These are phyloP conservation scores for Heteromyza rotundicornis DNA, from an alignment of 2,888 invertebrate genomes.

Conservation along the genomic window DNA sequence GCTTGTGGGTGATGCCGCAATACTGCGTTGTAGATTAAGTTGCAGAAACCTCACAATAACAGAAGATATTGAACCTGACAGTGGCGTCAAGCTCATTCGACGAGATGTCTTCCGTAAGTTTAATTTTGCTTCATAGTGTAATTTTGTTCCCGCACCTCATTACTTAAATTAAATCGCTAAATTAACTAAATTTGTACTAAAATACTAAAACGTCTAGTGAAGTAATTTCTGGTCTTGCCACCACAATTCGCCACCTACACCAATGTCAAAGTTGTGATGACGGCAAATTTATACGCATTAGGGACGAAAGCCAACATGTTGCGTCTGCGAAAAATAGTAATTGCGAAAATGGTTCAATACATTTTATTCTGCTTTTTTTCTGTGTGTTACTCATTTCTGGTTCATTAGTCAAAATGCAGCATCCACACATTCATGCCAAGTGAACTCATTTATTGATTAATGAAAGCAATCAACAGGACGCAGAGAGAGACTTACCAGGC, in stretches of 20 bases:
- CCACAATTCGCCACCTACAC: background rate
- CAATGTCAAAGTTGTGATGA: background rate
- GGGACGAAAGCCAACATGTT: background rate
- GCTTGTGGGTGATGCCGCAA: too few species aligned
- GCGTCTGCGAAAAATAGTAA: background rate
- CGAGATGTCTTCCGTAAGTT: too few species aligned
- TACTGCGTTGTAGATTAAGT: too few species aligned
- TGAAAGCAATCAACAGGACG: conserved; percentile 45
- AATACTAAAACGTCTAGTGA: background rate
- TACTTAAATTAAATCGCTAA: background rate
- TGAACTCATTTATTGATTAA: conserved; percentile 45
- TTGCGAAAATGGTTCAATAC: background rate
- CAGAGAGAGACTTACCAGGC: conserved; percentile 12
- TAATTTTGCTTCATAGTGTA: too few species aligned
- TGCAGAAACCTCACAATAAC: too few species aligned
- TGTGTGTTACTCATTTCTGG: background rate
- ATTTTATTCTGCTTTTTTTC: background rate
- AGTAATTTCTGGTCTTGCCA: background rate
- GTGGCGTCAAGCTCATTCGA: too few species aligned
- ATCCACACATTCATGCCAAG: background rate
- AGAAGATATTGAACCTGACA: too few species aligned
- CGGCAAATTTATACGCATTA: background rate
- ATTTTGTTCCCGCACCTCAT: background rate
- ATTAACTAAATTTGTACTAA: background rate
- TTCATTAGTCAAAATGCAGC: background rate